Base-by-base conservation (phyloP, 2,113 vertebrate species). In the Semicossyphus pulcher region DNA sequence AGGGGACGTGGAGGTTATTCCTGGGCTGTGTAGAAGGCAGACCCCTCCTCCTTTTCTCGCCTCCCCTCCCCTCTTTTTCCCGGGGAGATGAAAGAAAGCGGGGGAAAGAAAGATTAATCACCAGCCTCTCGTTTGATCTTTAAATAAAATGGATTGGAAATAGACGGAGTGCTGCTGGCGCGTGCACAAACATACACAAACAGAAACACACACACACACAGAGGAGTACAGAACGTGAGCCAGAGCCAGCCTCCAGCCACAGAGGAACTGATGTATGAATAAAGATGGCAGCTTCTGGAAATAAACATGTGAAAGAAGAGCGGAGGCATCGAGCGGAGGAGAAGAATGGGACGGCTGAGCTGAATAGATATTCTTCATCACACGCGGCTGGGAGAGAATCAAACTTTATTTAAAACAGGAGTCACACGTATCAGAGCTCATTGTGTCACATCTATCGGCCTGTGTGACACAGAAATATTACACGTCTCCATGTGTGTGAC, bases 141-240 rank as follows among this genome's bases (percentile, higher is more conserved):
- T 93, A 91, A 93, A 92, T 92, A 92, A 93, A 93, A 91, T 88
- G 86, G 89, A 93, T 90, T 87, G 85, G 83, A 91, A 89, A 91
- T 89, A 90, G 71, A 86, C 72, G 61, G 79, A 66, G 86, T 56
- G 79, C 72, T 56, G 79, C 72, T 65, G 80, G 70, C 56, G n/a
- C 42, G 70, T 78, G 82, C 84, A 78, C 87, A 70, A 61, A 75
- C 78, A 29, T 39, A 79, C 53, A 69, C 59, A 66, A 39, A 67
- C 70, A 72, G 20, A 67, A n/a, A 49, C 51, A 71, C 41, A 53
- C 48, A 62, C 52, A 59, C 44, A 48, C 60, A 62, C 23, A 59
- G n/a, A 80, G 54, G 61, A 68, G 8, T 45, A 31, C 53, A 48
- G 76, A 87, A 85, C 69, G 68, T 80, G 87, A 58, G 65, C 53